Evolutionary conservation across 2,888 invertebrate species (phyloP).

Genomic region (Spisula solida): DNA sequence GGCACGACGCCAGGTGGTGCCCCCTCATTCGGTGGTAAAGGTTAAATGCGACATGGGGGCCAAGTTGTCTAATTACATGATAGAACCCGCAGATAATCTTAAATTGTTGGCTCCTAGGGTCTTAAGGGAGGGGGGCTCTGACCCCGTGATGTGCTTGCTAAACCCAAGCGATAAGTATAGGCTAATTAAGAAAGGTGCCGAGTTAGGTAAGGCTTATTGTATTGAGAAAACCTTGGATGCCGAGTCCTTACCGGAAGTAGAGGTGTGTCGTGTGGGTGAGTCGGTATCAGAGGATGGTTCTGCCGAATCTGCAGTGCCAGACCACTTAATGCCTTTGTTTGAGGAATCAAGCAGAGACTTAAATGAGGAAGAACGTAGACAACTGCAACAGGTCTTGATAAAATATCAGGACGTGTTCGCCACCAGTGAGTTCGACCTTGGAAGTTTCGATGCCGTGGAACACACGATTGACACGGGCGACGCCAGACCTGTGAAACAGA

Average conservation of each 20-base stretch:
- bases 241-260: too few species aligned
- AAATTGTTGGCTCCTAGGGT: slow-evolving; percentile 23
- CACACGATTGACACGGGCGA: not conserved
- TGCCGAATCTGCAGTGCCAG: not conserved
- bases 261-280: not conserved
- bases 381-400: not conserved
- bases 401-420: not conserved
- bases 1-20: slow-evolving; percentile 17
- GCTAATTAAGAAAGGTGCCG: not conserved
- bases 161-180: slow-evolving; percentile 39
- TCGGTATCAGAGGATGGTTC: not conserved
- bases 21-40: slow-evolving; percentile 34
- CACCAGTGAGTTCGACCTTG: not conserved
- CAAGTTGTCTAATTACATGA: slow-evolving; percentile 31
- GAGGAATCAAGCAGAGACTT: not conserved
- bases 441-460: not conserved
- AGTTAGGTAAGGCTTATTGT: not conserved
- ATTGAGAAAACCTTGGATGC: too few species aligned
- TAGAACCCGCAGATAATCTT: slow-evolving; percentile 35
- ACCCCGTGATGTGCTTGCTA: slow-evolving; percentile 36
- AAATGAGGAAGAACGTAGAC: not conserved
- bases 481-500: slow-evolving; percentile 29
- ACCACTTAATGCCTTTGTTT: not conserved
- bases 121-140: not conserved
- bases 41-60: slow-evolving; percentile 24